phyloP scores from a whole-genome alignment of 2,797 vertebrate species.

The Muscicapa striata region DNA sequence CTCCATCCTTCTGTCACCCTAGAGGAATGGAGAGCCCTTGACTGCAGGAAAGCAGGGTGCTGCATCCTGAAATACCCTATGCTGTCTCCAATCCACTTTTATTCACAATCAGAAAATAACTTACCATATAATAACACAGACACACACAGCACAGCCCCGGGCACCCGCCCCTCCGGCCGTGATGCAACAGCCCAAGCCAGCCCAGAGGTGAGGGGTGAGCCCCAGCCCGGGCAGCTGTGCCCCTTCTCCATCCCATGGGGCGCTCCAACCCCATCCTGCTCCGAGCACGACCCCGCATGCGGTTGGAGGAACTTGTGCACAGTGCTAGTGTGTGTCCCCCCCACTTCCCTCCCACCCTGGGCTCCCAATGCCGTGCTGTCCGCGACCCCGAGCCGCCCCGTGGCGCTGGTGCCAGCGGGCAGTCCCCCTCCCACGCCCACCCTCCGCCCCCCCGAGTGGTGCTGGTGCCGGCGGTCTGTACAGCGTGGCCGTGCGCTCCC shows the following conservation, averaged over 20 bases:
- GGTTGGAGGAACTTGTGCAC: neutral
- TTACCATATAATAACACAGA: conserved; percentile 70
- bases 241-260: neutral
- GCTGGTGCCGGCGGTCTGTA: conserved; percentile 39
- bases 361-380: neutral
- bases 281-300: neutral
- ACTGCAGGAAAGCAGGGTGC: neutral
- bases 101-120: conserved; percentile 75
- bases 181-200: neutral
- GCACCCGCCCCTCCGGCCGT: neutral
- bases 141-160: neutral
- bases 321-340: neutral
- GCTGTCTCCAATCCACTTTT: conserved; percentile 61
- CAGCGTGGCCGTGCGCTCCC: conserved; percentile 22
- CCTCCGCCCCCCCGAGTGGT: conserved; percentile 6
- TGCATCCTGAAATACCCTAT: neutral
- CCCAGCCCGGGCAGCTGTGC: neutral
- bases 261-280: neutral
- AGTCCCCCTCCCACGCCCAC: neutral
- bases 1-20: neutral
- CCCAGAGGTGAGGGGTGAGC: neutral
- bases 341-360: neutral
- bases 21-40: neutral
- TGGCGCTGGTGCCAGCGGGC: neutral
- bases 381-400: neutral